Conservation (phyloP, 2,888 invertebrate genomes). For the Archips xylosteana region DNA sequence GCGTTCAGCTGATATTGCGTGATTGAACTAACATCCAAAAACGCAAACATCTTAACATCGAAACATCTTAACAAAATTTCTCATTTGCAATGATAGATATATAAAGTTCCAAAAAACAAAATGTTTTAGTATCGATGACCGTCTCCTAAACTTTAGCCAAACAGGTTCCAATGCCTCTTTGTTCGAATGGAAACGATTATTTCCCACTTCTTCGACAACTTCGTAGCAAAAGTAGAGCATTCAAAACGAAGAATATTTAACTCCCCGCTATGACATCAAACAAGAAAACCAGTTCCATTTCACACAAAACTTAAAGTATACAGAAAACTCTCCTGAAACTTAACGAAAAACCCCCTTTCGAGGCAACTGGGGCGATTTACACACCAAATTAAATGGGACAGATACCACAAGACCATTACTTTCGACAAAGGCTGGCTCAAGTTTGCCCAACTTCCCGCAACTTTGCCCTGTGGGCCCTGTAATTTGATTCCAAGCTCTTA, state of each 20-base stretch:
- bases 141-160: too few relatives aligned
- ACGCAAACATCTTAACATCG: too few relatives aligned
- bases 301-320: neutral
- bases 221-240: neutral
- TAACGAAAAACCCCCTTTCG: slow-evolving; percentile 3
- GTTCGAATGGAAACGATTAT: too few relatives aligned
- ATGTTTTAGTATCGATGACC: too few relatives aligned
- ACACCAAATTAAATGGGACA: slow-evolving; percentile 18
- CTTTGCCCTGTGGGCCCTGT: slow-evolving; percentile 15
- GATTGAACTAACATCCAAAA: too few relatives aligned
- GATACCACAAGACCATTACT: slow-evolving; percentile 26
- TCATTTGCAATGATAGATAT: too few relatives aligned
- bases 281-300: neutral
- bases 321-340: neutral
- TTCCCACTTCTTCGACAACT: neutral
- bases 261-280: neutral
- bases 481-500: slow-evolving; percentile 19
- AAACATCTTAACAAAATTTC: too few relatives aligned
- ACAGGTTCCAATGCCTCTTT: too few relatives aligned
- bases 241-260: neutral
- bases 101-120: too few relatives aligned
- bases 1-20: too few relatives aligned
- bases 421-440: slow-evolving; percentile 9
- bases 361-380: neutral
- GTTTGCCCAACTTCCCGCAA: slow-evolving; percentile 8